Percentiles rank a stretch among this genome's conserved stretches.
These are phyloP conservation scores for Illadopsis cleaveri DNA, from an alignment of 2,113 vertebrate genomes.

Conservation along the genomic window DNA sequence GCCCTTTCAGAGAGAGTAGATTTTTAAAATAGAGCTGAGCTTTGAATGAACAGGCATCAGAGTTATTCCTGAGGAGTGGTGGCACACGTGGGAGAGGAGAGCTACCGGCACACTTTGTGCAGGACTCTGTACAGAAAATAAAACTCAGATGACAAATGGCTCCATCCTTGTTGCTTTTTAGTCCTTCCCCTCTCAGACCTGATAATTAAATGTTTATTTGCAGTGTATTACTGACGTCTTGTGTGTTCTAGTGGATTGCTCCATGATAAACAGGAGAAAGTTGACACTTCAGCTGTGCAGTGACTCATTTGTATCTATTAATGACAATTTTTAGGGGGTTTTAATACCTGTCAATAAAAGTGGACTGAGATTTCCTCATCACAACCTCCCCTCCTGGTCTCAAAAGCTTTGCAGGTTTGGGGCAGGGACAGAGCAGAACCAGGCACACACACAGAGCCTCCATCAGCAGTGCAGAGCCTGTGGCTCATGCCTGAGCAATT, in stretches of 20 bases:
- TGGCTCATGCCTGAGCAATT: not conserved
- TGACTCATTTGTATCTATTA: not conserved
- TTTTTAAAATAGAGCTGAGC: slow-evolving; percentile 28
- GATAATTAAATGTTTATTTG: not conserved
- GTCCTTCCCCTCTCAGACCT: not conserved
- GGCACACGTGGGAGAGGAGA: not conserved
- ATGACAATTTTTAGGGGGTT: not conserved
- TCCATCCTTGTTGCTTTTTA: not conserved
- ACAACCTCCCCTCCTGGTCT: not conserved
- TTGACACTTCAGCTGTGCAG: not conserved
- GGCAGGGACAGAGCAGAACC: not conserved
- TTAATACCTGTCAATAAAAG: slow-evolving; percentile 5
- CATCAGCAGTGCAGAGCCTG: rapidly evolving
- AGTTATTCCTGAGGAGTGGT: not conserved
- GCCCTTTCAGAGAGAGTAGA: slow-evolving; percentile 31
- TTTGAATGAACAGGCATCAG: slow-evolving; percentile 15
- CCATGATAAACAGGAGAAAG: not conserved
- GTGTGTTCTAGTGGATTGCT: not conserved
- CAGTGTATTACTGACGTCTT: not conserved
- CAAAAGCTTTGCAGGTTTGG: not conserved
- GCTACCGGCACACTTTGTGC: not conserved
- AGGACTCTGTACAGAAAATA: not conserved
- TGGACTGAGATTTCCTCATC: not conserved
- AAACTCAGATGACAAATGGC: not conserved
- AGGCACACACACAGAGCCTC: not conserved